Conservation (phyloP, 2,113 vertebrate genomes). For the Melanerpes formicivorus region DNA sequence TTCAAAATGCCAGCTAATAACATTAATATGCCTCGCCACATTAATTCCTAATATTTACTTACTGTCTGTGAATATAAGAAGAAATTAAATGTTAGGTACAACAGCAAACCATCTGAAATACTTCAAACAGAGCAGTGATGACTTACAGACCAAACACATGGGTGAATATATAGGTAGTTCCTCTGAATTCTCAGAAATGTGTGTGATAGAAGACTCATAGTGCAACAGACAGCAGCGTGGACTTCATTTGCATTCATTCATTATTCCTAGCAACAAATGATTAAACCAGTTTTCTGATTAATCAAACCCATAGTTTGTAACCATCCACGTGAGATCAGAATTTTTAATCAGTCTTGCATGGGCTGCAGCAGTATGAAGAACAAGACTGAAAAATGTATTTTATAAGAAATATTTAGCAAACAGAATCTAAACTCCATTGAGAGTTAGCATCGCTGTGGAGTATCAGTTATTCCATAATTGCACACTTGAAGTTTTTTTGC, state of each 20-base stretch:
- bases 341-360: slow-evolving; percentile 58
- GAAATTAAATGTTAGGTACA: slow-evolving; percentile 50
- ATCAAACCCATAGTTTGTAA: slow-evolving; percentile 69
- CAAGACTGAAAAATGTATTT: slow-evolving; percentile 60
- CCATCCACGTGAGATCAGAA: slow-evolving; percentile 58
- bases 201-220: not conserved
- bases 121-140: slow-evolving; percentile 21
- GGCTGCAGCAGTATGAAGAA: slow-evolving; percentile 27
- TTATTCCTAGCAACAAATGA: slow-evolving; percentile 72
- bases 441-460: not conserved
- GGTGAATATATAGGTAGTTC: not conserved
- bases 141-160: not conserved
- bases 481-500: not conserved
- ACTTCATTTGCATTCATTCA: slow-evolving; percentile 63
- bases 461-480: slow-evolving; percentile 7
- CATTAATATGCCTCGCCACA: slow-evolving; percentile 23
- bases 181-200: not conserved
- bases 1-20: slow-evolving; percentile 49
- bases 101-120: not conserved
- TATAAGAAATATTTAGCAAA: slow-evolving; percentile 73
- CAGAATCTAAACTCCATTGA: slow-evolving; percentile 49
- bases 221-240: slow-evolving; percentile 10
- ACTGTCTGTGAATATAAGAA: slow-evolving; percentile 28
- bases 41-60: slow-evolving; percentile 57
- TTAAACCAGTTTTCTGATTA: slow-evolving; percentile 78